Percentiles rank a stretch among this genome's conserved stretches.
phyloP scores from a whole-genome alignment of 2,113 vertebrate genomes.

The Sporophila hypoxantha region DNA sequence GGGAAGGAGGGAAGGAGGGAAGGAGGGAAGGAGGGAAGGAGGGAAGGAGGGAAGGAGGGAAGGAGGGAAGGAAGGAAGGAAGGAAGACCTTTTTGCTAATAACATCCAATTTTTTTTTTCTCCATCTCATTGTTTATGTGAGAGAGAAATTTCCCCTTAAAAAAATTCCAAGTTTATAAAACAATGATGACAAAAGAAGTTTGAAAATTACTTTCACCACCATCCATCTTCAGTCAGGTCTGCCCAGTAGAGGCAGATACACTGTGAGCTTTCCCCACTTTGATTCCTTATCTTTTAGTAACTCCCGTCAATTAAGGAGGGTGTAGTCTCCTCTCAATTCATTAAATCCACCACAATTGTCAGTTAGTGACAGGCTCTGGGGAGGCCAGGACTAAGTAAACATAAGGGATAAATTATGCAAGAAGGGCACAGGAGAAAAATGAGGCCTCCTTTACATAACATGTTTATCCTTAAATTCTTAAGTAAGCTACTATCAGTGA shows the following conservation, averaged over 20 bases:
- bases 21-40: fast-evolving
- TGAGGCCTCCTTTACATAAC: not conserved
- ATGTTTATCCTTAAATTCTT: slow-evolving; percentile 10
- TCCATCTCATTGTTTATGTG: not conserved
- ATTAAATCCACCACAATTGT: slow-evolving; percentile 38
- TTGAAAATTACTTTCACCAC: slow-evolving; percentile 16
- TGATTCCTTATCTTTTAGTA: slow-evolving; percentile 34
- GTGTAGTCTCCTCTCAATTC: slow-evolving; percentile 42
- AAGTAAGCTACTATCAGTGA: not conserved
- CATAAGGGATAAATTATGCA: not conserved
- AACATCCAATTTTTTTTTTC: not conserved
- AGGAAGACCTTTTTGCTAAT: not conserved
- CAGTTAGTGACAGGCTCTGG: slow-evolving; percentile 26
- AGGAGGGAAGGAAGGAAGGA: too few relatives aligned
- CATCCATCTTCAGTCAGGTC: not conserved
- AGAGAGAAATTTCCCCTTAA: not conserved
- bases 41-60: too few relatives aligned
- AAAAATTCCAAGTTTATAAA: not conserved
- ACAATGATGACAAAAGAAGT: not conserved
- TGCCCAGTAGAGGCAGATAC: slow-evolving; percentile 5
- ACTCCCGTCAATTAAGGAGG: slow-evolving; percentile 40
- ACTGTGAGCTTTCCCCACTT: slow-evolving; percentile 21
- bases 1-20: too few relatives aligned
- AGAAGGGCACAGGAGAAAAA: not conserved
- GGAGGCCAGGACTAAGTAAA: slow-evolving; percentile 6